These are phyloP conservation scores for Scaptomyza caliginosa DNA, from an alignment of 2,888 invertebrate species.

Conservation along the genomic window DNA sequence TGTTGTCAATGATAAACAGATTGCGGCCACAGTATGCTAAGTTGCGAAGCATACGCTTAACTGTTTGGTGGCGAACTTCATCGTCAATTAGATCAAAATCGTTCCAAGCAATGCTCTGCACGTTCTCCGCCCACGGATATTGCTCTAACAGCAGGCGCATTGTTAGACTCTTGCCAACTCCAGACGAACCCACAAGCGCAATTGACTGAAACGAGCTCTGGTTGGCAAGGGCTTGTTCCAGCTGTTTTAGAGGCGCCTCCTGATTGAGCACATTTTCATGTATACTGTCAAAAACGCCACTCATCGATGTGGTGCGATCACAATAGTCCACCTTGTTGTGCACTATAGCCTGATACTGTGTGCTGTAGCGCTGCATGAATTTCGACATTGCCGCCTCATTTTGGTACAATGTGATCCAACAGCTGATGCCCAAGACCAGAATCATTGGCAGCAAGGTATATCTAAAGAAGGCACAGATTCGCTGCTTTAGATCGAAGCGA, in stretches of 20 bases:
- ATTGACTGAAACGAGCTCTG: conserved; percentile 62
- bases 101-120: conserved; percentile 72
- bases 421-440: conserved; percentile 2
- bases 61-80: conserved; percentile 29
- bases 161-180: conserved; percentile 81
- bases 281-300: conserved; percentile 52
- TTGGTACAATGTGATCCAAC: conserved; percentile 14
- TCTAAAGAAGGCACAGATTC: not conserved
- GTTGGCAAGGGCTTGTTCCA: conserved; percentile 65
- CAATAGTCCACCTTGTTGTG: conserved; percentile 79
- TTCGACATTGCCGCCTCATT: conserved; percentile 3
- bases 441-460: conserved; percentile 20
- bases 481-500: not conserved
- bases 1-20: conserved; percentile 81
- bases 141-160: conserved; percentile 59
- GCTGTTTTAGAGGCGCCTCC: conserved; percentile 60
- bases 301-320: conserved; percentile 43
- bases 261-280: conserved; percentile 58
- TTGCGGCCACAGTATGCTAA: conserved; percentile 81
- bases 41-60: conserved; percentile 43
- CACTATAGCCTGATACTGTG: conserved; percentile 76
- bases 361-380: conserved; percentile 52
- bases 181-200: conserved; percentile 76
- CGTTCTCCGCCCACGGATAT: conserved; percentile 82
- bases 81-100: conserved; percentile 22